phyloP scores from a whole-genome alignment of 1,140 invertebrate genomes.

The Spodoptera frugiperda region DNA sequence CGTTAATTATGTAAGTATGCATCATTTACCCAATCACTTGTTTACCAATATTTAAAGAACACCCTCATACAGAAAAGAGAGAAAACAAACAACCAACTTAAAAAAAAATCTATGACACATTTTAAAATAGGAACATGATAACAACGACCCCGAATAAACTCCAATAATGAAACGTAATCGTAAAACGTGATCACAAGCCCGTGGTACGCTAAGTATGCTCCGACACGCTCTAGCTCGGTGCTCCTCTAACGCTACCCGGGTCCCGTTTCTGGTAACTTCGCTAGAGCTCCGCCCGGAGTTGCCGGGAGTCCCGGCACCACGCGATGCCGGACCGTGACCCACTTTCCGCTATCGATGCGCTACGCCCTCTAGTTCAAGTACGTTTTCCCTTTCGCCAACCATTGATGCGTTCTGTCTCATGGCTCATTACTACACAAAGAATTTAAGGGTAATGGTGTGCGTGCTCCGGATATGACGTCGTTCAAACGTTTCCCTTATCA shows the following conservation, averaged over 20 bases:
- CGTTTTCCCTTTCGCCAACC: slow-evolving; percentile 60
- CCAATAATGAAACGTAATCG: slow-evolving; percentile 6
- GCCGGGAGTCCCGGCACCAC: slow-evolving; percentile 33
- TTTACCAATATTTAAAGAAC: too few relatives aligned
- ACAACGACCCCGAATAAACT: not conserved
- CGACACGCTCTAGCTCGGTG: not conserved
- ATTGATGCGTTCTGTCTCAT: slow-evolving; percentile 54
- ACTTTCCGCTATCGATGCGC: slow-evolving; percentile 62
- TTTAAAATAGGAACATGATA: not conserved
- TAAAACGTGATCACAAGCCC: slow-evolving; percentile 1
- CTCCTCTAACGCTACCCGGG: not conserved
- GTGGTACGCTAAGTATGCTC: slow-evolving; percentile 11
- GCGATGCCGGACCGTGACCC: slow-evolving; percentile 57
- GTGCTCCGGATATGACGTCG: not conserved
- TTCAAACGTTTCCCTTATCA: not conserved
- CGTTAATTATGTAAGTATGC: too few relatives aligned
- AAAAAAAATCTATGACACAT: not conserved
- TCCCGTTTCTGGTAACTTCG: not conserved
- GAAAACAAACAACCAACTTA: too few relatives aligned
- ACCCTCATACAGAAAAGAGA: too few relatives aligned
- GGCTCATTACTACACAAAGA: slow-evolving; percentile 37
- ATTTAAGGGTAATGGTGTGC: slow-evolving; percentile 14
- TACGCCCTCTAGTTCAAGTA: slow-evolving; percentile 61
- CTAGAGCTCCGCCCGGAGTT: slow-evolving; percentile 5
- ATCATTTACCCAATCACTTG: too few relatives aligned